Evolutionary conservation across 2,888 invertebrate genomes (phyloP), one percentile per base, ranked within the genome.

Genomic region (Mimas tiliae): DNA sequence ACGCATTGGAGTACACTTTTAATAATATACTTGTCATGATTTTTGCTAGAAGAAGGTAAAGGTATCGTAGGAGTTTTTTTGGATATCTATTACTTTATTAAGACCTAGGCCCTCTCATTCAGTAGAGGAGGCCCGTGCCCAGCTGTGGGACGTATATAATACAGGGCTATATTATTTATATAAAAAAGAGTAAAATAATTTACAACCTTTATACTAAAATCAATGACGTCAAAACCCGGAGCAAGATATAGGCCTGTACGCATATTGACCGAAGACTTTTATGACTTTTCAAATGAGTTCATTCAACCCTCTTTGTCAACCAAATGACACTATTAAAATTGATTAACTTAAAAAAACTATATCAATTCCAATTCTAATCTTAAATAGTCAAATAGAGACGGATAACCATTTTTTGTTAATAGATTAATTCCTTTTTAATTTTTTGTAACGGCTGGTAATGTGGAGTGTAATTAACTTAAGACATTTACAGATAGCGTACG

Each of bases 291-390:
- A 1, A 58, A 42, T 21, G 58, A 58, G 42, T 58, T 58, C 58
- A 58, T 42, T 58, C 58, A 58, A 42, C 58, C 12, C n/a, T 58
- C 19, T 38, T 42, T 55, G 11, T 58, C 6, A 11, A 3, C 16
- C 16, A 16, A 38, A 19, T 38, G 42, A 16, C 38, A 58, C 19
- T 58, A 58, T 58, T 58, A 58, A 58, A 42, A 58, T 58, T 58
- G 38, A 58, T 58, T 58, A 58, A 42, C 6, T 6, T n/a, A 27
- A 42, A 55, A 55, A 38, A 55, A 58, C 38, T 42, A 58, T 19
- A 42, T 58, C 58, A 38, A 58, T 58, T 58, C 42, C 19, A 42
- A 19, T 12, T 58, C 42, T 38, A 58, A 58, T 58, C 58, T 58
- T 9, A 19, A 38, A 12, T 19, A 19, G 58, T 58, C 42, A 58